phyloP scores from a whole-genome alignment of 2,797 vertebrate species.

The Myotis myotis region DNA sequence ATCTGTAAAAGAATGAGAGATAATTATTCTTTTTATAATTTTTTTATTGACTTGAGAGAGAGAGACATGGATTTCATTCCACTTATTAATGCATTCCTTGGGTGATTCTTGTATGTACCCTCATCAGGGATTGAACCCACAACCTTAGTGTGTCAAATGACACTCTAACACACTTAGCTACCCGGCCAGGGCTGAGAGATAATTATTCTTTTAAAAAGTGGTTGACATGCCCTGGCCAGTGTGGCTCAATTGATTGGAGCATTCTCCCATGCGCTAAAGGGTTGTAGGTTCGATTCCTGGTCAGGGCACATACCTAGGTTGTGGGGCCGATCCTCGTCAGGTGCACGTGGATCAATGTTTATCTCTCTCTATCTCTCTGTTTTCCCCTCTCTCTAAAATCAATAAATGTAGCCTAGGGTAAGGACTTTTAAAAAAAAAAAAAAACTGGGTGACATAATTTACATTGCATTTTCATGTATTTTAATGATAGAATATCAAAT shows the following conservation, averaged over 20 bases:
- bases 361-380: background rate
- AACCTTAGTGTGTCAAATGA: background rate
- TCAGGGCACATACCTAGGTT: background rate
- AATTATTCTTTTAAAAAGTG: background rate
- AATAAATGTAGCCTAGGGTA: background rate
- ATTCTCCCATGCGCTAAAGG: background rate
- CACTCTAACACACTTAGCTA: background rate
- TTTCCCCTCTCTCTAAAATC: background rate
- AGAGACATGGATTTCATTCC: background rate
- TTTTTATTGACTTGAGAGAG: background rate
- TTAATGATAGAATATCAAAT: background rate
- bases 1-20: constrained; percentile 1
- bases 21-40: background rate
- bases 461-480: background rate
- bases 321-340: background rate
- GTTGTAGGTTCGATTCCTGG: background rate
- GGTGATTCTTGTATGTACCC: background rate
- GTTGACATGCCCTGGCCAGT: background rate
- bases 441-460: background rate
- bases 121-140: background rate
- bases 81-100: background rate
- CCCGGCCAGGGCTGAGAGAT: background rate
- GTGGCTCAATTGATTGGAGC: background rate
- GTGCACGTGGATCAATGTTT: background rate
- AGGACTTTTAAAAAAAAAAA: background rate